phyloP scores from a whole-genome alignment of 2,888 invertebrate genomes.

The Pseudococcus viburni region DNA sequence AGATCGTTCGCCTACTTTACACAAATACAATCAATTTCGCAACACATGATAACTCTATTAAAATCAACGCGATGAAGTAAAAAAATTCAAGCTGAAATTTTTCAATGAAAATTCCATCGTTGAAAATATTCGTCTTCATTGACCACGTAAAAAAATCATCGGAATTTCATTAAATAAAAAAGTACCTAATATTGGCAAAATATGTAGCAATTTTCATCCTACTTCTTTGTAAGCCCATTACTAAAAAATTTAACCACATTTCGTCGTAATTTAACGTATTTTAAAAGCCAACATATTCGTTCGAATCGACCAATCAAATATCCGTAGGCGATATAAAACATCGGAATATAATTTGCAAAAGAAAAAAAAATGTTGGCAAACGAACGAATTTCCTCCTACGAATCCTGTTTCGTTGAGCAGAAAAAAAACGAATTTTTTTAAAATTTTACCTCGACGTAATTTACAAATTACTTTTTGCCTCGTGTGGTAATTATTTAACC shows the following conservation, averaged over 20 bases:
- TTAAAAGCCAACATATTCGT: not conserved
- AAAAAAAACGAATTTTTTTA: not conserved
- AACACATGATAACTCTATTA: too few relatives aligned
- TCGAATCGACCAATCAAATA: not conserved
- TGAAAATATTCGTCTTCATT: not conserved
- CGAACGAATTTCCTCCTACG: not conserved
- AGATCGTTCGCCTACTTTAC: not conserved
- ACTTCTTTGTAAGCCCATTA: not conserved
- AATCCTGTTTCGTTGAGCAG: not conserved
- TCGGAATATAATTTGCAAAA: slow-evolving; percentile 5
- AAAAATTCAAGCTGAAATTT: not conserved
- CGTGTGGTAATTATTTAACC: not conserved
- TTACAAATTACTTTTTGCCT: not conserved
- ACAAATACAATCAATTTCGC: not conserved
- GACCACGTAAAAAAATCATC: not conserved
- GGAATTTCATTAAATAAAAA: not conserved
- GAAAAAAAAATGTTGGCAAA: not conserved
- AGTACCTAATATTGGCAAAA: not conserved
- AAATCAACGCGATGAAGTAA: too few relatives aligned
- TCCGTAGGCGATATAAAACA: slow-evolving; percentile 1
- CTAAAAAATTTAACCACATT: not conserved
- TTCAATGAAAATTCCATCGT: not conserved
- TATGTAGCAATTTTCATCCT: not conserved
- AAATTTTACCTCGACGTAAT: not conserved
- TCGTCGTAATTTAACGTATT: not conserved